phyloP scores from a whole-genome alignment of 2,797 vertebrate species.

The Coregonus suidteri region DNA sequence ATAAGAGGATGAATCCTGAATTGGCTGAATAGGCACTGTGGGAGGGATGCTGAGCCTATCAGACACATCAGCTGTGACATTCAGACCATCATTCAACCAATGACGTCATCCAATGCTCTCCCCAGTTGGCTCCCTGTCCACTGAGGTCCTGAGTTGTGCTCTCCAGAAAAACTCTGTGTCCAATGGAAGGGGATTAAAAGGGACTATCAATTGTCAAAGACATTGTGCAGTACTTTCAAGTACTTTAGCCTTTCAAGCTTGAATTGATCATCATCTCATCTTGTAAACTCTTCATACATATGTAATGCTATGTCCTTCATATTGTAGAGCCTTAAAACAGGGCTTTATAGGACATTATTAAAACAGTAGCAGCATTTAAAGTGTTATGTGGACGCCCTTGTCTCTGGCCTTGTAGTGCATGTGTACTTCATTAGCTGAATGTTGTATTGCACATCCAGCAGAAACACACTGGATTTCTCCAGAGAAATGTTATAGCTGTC shows the following conservation, averaged over 20 bases:
- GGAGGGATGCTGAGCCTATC: background rate
- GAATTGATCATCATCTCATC: background rate
- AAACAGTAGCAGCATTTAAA: slow-evolving; percentile 7
- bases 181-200: too few species aligned
- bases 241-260: background rate
- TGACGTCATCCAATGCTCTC: background rate
- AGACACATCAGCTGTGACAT: background rate
- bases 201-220: background rate
- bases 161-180: background rate
- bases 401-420: slow-evolving; percentile 49
- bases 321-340: background rate
- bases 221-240: too few species aligned
- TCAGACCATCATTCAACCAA: background rate
- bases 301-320: background rate
- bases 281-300: background rate
- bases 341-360: background rate
- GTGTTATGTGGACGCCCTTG: slow-evolving; percentile 46
- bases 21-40: background rate
- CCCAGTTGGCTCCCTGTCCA: background rate
- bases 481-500: slow-evolving; percentile 57
- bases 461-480: slow-evolving; percentile 51
- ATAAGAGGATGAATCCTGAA: background rate
- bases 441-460: slow-evolving; percentile 56
- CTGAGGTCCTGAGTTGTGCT: background rate
- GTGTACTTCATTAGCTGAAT: slow-evolving; percentile 58